Conservation (phyloP, 2,797 vertebrate genomes). For the Anguilla pacifica region DNA sequence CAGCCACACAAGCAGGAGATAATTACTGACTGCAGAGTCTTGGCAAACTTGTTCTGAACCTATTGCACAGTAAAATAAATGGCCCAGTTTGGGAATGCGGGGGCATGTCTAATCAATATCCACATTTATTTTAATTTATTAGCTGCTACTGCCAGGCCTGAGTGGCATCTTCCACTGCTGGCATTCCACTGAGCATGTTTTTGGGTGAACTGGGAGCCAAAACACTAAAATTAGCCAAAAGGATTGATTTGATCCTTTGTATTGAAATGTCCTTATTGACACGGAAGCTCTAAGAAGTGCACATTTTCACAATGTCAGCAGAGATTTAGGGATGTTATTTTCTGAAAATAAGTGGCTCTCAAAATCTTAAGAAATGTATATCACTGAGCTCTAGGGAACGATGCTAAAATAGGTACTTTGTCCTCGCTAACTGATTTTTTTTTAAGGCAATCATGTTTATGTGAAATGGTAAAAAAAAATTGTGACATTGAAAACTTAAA, state of each 20-base stretch:
- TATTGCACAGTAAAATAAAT: slow-evolving; percentile 71
- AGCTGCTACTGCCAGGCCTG: slow-evolving; percentile 20
- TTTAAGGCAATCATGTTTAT: background rate
- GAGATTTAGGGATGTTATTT: background rate
- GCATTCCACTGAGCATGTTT: background rate
- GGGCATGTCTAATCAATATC: slow-evolving; percentile 61
- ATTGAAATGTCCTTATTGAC: background rate
- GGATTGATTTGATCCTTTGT: background rate
- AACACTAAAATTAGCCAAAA: background rate
- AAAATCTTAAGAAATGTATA: background rate
- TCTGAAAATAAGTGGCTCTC: background rate
- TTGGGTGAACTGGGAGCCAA: background rate
- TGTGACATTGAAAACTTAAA: background rate
- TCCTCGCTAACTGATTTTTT: background rate
- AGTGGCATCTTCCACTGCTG: slow-evolving; percentile 18
- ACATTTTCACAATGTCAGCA: background rate
- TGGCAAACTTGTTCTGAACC: slow-evolving; percentile 72
- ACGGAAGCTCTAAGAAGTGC: background rate
- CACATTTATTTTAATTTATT: slow-evolving; percentile 28
- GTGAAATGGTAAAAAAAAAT: background rate
- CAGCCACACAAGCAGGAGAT: slow-evolving; percentile 69
- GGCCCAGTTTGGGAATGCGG: slow-evolving; percentile 73
- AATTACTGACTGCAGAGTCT: slow-evolving; percentile 76
- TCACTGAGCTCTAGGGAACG: background rate
- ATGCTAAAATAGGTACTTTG: background rate